A percentile compares a stretch with the other conserved stretches of the same genome.
Evolutionary conservation across 2,888 invertebrate species (phyloP).

Genomic region (Phyllotreta cruciferae): DNA sequence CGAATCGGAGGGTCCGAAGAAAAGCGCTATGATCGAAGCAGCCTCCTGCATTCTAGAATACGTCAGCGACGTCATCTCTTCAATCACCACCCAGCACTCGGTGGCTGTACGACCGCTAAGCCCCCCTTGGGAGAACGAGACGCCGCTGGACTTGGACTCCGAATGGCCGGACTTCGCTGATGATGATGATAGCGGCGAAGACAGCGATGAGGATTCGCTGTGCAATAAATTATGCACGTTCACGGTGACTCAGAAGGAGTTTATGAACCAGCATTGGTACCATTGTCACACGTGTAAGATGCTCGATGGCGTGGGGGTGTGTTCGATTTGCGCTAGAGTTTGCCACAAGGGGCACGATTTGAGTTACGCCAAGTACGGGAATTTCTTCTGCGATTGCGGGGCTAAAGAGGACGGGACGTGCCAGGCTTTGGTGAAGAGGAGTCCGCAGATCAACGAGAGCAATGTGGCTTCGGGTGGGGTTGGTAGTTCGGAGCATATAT

Average conservation of each 20-base stretch:
- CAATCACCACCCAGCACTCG: constrained; percentile 57
- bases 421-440: constrained; percentile 70
- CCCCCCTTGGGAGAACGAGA: constrained; percentile 83
- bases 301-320: constrained; percentile 98
- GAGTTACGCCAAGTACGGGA: constrained; percentile 96
- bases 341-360: constrained; percentile 97
- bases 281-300: constrained; percentile 99
- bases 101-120: constrained; percentile 62
- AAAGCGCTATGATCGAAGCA: constrained; percentile 70
- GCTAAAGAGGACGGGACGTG: constrained; percentile 90
- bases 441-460: constrained; percentile 60
- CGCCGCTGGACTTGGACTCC: constrained; percentile 76
- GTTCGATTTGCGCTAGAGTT: constrained; percentile 95
- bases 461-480: constrained; percentile 18
- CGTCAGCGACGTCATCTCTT: constrained; percentile 76
- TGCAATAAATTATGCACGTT: constrained; percentile 95
- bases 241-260: constrained; percentile 91
- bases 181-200: constrained; percentile 93
- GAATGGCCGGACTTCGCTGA: constrained; percentile 90
- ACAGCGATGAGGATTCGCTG: constrained; percentile 91
- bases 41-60: constrained; percentile 86
- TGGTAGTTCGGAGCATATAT: constrained; percentile 58
- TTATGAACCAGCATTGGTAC: constrained; percentile 98
- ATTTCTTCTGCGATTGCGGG: constrained; percentile 99
- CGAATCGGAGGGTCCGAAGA: constrained; percentile 60